Percentiles rank a stretch among this genome's conserved stretches.
These are phyloP conservation scores for Rhinopithecus roxellana DNA, from an alignment of 2,113 vertebrate genomes.

Conservation along the genomic window DNA sequence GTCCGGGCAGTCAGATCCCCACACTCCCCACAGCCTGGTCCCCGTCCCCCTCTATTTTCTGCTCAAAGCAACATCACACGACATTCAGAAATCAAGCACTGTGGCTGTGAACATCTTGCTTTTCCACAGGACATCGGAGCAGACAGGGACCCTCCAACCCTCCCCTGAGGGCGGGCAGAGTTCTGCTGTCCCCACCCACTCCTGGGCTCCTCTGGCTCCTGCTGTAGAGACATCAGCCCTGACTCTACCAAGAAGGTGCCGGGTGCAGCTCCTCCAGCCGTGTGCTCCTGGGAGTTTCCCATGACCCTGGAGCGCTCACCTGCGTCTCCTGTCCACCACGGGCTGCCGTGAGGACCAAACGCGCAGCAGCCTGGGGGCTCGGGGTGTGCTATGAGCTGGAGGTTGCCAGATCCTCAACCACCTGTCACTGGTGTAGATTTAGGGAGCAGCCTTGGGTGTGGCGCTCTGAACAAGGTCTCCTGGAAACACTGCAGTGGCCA, in stretches of 20 bases:
- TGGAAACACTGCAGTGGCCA: too few species aligned
- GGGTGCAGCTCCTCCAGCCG: neutral
- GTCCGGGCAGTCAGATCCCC: neutral
- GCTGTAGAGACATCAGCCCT: neutral
- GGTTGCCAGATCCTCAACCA: neutral
- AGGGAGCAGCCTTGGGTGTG: neutral
- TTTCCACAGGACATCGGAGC: neutral
- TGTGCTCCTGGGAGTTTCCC: neutral
- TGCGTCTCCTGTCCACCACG: accelerated
- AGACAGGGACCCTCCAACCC: neutral
- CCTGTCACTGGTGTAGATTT: neutral
- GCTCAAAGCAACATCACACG: neutral
- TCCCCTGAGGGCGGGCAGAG: neutral
- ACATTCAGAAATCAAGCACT: too few species aligned
- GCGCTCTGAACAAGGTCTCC: neutral
- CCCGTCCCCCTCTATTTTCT: neutral
- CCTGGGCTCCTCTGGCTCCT: accelerated
- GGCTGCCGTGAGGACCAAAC: neutral
- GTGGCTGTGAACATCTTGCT: neutral
- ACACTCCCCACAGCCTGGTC: accelerated
- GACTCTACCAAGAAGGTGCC: neutral
- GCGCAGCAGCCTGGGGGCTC: neutral
- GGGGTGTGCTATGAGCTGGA: neutral
- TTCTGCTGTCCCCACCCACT: neutral
- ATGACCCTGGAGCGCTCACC: neutral